Evolutionary conservation across 2,797 vertebrate species (phyloP).

Genomic region (Helicolenus hilgendorfi): DNA sequence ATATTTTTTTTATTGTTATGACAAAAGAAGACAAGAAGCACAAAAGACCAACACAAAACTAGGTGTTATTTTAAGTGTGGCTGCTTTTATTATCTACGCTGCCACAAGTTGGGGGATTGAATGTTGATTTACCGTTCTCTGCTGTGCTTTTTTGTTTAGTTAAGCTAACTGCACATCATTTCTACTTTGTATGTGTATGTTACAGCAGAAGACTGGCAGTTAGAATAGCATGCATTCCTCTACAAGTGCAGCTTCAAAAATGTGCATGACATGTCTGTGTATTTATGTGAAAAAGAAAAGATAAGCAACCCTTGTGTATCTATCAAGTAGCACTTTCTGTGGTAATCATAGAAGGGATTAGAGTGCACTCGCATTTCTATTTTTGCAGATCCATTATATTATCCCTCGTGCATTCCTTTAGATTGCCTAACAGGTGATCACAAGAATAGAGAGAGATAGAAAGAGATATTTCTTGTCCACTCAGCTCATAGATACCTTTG

Average conservation of each 20-base stretch:
- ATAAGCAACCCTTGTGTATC: too few species aligned
- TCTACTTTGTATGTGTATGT: conserved; percentile 11
- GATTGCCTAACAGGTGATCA: neutral
- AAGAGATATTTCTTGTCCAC: too few species aligned
- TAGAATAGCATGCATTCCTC: neutral
- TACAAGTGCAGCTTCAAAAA: neutral
- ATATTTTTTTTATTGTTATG: conserved; percentile 21
- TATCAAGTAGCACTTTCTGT: too few species aligned
- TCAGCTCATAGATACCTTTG: too few species aligned
- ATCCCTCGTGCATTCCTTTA: too few species aligned
- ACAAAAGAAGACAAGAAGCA: conserved; percentile 35
- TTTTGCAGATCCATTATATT: too few species aligned
- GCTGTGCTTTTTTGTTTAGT: conserved; percentile 36
- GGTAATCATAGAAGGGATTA: too few species aligned
- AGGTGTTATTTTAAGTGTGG: conserved; percentile 17
- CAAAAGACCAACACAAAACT: conserved; percentile 1
- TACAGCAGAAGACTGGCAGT: conserved; percentile 25
- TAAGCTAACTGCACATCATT: conserved; percentile 16
- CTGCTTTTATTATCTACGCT: conserved; percentile 38
- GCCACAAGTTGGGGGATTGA: conserved; percentile 31
- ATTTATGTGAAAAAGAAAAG: too few species aligned
- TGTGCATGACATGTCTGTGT: neutral
- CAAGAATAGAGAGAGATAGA: neutral
- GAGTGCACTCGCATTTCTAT: too few species aligned
- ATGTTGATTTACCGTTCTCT: conserved; percentile 47